Percentiles rank a stretch among this genome's conserved stretches.
These are phyloP conservation scores for Nibea albiflora DNA, from an alignment of 2,113 vertebrate genomes.

Conservation along the genomic window DNA sequence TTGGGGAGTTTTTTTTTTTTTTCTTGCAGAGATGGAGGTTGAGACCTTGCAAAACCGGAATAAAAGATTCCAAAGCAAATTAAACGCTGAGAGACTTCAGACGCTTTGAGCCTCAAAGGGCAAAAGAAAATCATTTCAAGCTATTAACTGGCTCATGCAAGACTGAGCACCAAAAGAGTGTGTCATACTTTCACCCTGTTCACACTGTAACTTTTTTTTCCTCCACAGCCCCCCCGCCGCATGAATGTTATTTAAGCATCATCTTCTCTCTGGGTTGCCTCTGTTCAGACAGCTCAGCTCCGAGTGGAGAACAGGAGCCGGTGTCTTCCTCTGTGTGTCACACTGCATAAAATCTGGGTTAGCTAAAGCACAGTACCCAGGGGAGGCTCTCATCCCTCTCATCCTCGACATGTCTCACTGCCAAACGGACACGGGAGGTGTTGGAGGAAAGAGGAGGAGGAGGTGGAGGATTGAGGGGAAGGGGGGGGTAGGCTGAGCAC, in stretches of 20 bases:
- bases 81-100: background rate
- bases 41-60: background rate
- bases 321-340: slow-evolving; percentile 73
- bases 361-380: slow-evolving; percentile 66
- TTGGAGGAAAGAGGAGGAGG: background rate
- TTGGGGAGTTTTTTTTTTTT: background rate
- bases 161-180: background rate
- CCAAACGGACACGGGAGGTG: slow-evolving; percentile 56
- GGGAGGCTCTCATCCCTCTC: slow-evolving; percentile 69
- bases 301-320: slow-evolving; percentile 55
- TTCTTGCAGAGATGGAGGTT: background rate
- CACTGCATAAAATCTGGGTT: slow-evolving; percentile 77
- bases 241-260: slow-evolving; percentile 18
- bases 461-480: background rate
- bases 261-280: slow-evolving; percentile 43
- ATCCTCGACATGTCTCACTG: slow-evolving; percentile 64
- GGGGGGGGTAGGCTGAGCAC: slow-evolving; percentile 16
- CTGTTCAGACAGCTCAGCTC: slow-evolving; percentile 52
- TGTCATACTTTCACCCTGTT: slow-evolving; percentile 1
- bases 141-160: slow-evolving; percentile 3
- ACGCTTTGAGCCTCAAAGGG: background rate
- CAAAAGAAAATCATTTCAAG: background rate
- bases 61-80: slow-evolving; percentile 2
- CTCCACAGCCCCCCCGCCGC: background rate
- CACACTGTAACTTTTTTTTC: background rate